A percentile compares a stretch with the other conserved stretches of the same genome.
These are phyloP conservation scores for Hartigia nigra DNA, from an alignment of 2,888 invertebrate genomes.

Conservation along the genomic window DNA sequence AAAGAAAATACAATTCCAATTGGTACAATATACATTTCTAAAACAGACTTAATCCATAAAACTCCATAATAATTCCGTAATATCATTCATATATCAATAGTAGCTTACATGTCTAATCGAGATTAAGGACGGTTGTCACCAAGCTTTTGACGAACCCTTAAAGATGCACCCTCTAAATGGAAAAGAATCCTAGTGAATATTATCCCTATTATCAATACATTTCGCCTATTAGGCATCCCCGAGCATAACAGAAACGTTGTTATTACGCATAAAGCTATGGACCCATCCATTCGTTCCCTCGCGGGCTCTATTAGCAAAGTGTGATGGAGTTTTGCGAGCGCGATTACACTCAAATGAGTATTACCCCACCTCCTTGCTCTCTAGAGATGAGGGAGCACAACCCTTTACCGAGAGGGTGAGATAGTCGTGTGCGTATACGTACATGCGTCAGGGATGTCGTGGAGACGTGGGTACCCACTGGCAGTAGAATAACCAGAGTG, in stretches of 20 bases:
- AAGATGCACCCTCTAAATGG: not conserved
- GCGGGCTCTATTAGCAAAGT: slow-evolving; percentile 65
- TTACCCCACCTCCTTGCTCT: slow-evolving; percentile 35
- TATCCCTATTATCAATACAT: slow-evolving; percentile 42
- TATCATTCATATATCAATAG: not conserved
- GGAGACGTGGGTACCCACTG: slow-evolving; percentile 15
- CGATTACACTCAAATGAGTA: slow-evolving; percentile 67
- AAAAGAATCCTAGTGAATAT: not conserved
- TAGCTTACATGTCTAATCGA: not conserved
- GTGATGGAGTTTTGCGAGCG: slow-evolving; percentile 67
- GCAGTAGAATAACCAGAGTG: not conserved
- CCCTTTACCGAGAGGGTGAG: slow-evolving; percentile 9
- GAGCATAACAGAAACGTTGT: slow-evolving; percentile 3
- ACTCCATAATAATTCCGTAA: not conserved
- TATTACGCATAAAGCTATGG: slow-evolving; percentile 47
- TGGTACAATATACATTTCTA: not conserved
- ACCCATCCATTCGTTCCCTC: slow-evolving; percentile 54
- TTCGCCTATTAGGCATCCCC: slow-evolving; percentile 40
- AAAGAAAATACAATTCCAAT: not conserved
- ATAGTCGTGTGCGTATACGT: slow-evolving; percentile 2
- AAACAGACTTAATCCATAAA: not conserved
- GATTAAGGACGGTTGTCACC: not conserved
- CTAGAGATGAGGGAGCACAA: slow-evolving; percentile 32
- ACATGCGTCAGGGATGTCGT: slow-evolving; percentile 12
- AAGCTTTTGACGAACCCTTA: not conserved